Evolutionary conservation across 1,140 invertebrate genomes (phyloP).

Genomic region (Papilio machaon): DNA sequence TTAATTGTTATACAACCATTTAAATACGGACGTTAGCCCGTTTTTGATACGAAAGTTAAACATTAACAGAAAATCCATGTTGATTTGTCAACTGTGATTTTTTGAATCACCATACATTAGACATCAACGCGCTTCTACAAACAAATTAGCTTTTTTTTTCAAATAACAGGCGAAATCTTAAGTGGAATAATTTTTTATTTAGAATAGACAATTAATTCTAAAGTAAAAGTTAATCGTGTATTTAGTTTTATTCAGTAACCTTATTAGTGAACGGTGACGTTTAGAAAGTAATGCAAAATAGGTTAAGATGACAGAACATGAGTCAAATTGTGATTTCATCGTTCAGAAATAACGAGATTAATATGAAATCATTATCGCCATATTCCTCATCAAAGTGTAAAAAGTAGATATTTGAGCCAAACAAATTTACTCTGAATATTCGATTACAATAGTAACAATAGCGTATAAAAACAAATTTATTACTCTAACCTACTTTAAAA

Average conservation of each 20-base stretch:
- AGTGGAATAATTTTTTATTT: background rate
- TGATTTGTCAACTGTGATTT: background rate
- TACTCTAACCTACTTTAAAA: constrained; percentile 49
- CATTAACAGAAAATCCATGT: constrained; percentile 45
- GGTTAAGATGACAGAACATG: background rate
- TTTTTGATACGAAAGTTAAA: constrained; percentile 51
- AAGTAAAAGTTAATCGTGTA: background rate
- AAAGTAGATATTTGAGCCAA: background rate
- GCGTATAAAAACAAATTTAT: constrained; percentile 46
- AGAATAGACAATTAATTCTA: background rate
- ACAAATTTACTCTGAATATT: background rate
- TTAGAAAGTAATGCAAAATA: background rate
- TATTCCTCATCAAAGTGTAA: background rate
- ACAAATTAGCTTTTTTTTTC: background rate
- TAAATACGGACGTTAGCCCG: constrained; percentile 58
- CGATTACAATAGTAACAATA: constrained; percentile 10
- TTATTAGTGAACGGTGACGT: background rate
- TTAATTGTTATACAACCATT: constrained; percentile 54
- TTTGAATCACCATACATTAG: constrained; percentile 47
- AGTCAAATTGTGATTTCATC: background rate
- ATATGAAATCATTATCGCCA: background rate
- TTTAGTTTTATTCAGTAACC: background rate
- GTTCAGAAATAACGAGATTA: background rate
- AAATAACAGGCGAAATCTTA: background rate
- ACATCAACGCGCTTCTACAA: constrained; percentile 63